These are phyloP conservation scores for Artemia franciscana DNA, from an alignment of 1,140 invertebrate species.

Conservation along the genomic window DNA sequence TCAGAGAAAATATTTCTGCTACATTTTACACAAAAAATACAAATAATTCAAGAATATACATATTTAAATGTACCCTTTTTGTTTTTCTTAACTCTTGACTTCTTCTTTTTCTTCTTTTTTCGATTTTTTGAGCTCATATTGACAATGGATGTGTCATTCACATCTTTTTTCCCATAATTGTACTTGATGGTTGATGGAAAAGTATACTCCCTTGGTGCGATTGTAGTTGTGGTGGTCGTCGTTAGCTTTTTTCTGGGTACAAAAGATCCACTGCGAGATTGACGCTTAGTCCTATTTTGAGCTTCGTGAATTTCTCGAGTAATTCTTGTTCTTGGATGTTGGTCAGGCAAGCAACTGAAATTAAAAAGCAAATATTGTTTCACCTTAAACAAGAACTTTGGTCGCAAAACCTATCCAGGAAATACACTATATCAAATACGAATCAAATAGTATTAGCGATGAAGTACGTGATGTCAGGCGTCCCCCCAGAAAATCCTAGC, in stretches of 20 bases:
- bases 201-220: background rate
- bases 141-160: background rate
- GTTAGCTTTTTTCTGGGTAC: background rate
- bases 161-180: background rate
- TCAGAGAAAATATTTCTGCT: too few relatives aligned
- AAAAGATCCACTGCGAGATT: background rate
- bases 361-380: slow-evolving; percentile 10
- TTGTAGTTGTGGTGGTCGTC: background rate
- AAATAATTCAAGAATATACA: too few relatives aligned
- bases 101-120: background rate
- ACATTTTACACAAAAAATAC: too few relatives aligned
- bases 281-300: background rate
- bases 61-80: slow-evolving; percentile 16
- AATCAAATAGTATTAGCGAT: too few relatives aligned
- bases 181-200: background rate
- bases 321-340: slow-evolving; percentile 40
- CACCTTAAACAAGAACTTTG: slow-evolving; percentile 1
- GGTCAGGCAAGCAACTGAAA: slow-evolving; percentile 42
- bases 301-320: background rate
- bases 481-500: too few relatives aligned
- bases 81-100: slow-evolving; percentile 18
- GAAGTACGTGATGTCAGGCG: too few relatives aligned
- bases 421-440: too few relatives aligned
- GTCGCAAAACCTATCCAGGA: too few relatives aligned
- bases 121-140: background rate